Base-by-base conservation (phyloP, 1,140 invertebrate genomes). In the Kradibia gibbosae region DNA sequence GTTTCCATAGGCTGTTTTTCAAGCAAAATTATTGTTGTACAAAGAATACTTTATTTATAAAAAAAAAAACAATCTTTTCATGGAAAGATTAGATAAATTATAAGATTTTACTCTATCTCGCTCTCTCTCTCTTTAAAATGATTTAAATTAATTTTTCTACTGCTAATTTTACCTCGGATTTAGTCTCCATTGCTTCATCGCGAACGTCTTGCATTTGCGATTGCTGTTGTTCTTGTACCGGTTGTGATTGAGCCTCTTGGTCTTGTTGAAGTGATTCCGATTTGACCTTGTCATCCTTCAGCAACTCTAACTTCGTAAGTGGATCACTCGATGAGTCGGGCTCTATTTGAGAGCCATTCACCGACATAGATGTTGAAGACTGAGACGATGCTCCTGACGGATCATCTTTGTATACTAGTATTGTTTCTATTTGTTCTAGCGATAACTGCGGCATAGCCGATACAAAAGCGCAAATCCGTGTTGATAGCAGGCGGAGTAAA, bases 1-100 rank as follows among this genome's bases (percentile, higher is more conserved):
- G 87, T 88, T 84, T 90, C 89, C 88, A 91, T 90, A 1, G 87
- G 86, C 89, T 90, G 62, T 76, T 82, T 80, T 28, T 22, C 4
- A 70, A 74, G 1, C 39, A 79, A 79, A 45, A 45, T n/a, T 3
- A 31, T 8, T 48, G n/a, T 76, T 76, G 22, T 34, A 60, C 28
- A 76, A 60, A 31, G 1, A 28, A 42, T 74, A 81, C 73, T 39
- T 71, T 70, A 4, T 31, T 55, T 45, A 71, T n/a, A 71, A 80
- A 60, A 76, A 36, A 78, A 70, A 45, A 67, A 65, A 15, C n/a
- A 55, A 73, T 73, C 22, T 10, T 57, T 57, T 57, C 8, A 57
- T 28, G 1, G 57, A 39, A 45, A 60, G 28, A n/a, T 71, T 53
- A 70, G 39, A 36, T 34, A 71, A 50, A 74, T 39, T 71, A 71